These are phyloP conservation scores for Smittia sp. DNA, from an alignment of 2,888 invertebrate genomes.

Conservation along the genomic window DNA sequence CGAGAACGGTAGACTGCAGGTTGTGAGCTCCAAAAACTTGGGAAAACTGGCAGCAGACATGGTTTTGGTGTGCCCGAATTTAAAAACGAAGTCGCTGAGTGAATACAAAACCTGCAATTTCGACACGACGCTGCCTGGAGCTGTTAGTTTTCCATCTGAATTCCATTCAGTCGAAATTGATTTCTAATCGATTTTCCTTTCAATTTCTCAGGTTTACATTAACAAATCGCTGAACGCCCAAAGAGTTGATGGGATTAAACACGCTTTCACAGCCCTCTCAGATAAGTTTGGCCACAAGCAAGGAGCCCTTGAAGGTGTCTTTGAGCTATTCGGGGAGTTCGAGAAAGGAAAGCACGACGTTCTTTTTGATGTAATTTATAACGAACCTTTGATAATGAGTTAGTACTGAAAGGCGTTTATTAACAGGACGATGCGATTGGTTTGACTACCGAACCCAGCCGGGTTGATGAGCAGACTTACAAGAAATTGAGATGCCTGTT, in stretches of 20 bases:
- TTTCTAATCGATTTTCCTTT: not conserved
- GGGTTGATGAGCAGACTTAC: slow-evolving; percentile 48
- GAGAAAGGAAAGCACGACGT: slow-evolving; percentile 48
- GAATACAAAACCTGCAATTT: slow-evolving; percentile 50
- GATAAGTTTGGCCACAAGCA: slow-evolving; percentile 49
- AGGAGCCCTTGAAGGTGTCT: slow-evolving; percentile 49
- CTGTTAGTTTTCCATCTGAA: slow-evolving; percentile 43
- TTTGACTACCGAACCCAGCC: slow-evolving; percentile 45
- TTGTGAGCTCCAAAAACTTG: slow-evolving; percentile 49
- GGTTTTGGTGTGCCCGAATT: slow-evolving; percentile 49
- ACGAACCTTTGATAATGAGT: not conserved
- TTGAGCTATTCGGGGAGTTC: slow-evolving; percentile 50
- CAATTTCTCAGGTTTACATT: slow-evolving; percentile 35
- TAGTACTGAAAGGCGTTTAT: not conserved
- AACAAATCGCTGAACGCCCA: slow-evolving; percentile 44
- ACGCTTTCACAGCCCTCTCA: slow-evolving; percentile 49
- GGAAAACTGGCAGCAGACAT: slow-evolving; percentile 47
- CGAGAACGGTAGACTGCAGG: slow-evolving; percentile 46
- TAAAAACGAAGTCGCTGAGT: slow-evolving; percentile 49
- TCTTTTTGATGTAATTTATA: slow-evolving; percentile 49
- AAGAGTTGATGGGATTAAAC: slow-evolving; percentile 51
- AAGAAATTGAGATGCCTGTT: slow-evolving; percentile 45
- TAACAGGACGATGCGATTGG: slow-evolving; percentile 48
- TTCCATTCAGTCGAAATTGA: not conserved
- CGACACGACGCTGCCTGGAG: slow-evolving; percentile 49